Conservation (phyloP, 2,113 vertebrate species). For the Suncus etruscus region DNA sequence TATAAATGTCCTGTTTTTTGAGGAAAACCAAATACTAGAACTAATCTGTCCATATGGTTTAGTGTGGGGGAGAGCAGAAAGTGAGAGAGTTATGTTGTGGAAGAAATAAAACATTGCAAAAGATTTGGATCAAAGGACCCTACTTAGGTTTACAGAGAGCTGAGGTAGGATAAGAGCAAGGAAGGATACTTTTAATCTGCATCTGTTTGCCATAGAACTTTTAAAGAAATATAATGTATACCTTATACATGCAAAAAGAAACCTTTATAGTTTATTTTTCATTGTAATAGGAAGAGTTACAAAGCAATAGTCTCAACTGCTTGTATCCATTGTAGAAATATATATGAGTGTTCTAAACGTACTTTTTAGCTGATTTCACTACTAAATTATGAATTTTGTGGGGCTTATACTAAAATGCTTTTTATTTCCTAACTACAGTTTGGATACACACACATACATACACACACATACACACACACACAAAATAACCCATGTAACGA, state of each 20-base stretch:
- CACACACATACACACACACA: neutral
- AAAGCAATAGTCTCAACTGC: neutral
- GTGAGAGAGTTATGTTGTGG: neutral
- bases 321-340: neutral
- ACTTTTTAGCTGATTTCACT: conserved; percentile 30
- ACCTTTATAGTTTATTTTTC: neutral
- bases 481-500: neutral
- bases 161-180: too few relatives aligned
- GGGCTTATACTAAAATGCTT: neutral
- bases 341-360: neutral
- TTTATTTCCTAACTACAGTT: neutral
- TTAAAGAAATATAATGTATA: neutral
- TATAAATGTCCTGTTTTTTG: neutral
- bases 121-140: too few relatives aligned
- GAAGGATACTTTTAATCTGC: neutral
- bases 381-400: conserved; percentile 27
- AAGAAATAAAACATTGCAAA: neutral
- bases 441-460: neutral
- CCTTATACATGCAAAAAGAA: neutral
- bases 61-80: neutral
- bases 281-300: neutral
- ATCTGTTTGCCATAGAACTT: neutral
- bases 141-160: too few relatives aligned
- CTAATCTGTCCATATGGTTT: neutral
- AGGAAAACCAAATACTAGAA: neutral